Evolutionary conservation across 2,113 vertebrate species (phyloP), one percentile per base, ranked within the genome.

Genomic region (Corythaeola cristata): DNA sequence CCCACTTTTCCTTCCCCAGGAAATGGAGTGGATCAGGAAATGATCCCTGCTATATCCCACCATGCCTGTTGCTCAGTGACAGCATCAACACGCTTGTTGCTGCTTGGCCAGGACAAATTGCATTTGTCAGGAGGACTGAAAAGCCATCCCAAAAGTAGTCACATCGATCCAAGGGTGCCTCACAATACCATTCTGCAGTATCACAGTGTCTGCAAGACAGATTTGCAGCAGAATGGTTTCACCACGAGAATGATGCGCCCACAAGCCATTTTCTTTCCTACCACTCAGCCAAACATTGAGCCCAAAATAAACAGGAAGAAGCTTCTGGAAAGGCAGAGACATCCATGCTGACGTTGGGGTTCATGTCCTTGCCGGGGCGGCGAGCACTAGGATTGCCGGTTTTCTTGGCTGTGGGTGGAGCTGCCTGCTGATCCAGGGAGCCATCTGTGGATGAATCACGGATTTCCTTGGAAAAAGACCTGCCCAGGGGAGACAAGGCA

Each of bases 371-470:
- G 15, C 49, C 6, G 7, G 72, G 35, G 5, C 6, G 3, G 53
- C 1, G 9, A 47, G 45, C 3, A 0, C 35, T 69, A 58, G 49
- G 58, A 58, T 88, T 72, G 56, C 33, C 3, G 2, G 22, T n/a
- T 79, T 72, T 71, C n/a, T 75, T 62, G 60, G 45, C 83, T 89
- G n/a, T 85, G 95, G 89, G 89, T 94, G 86, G 89, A 94, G 50
- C 49, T 82, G 90, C 64, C 44, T 85, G 30, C 49, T 2, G 15
- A 82, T 94, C 84, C 90, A 94, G 74, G 35, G 67, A 95, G 76
- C 90, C 96, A 97, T 98, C 97, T 98, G 96, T 27, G 7, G 62
- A 94, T 98, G 96, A 98, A 94, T 97, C 97, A 98, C 1, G 1
- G 35, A 53, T 84, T 92, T 96, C 86, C 90, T 73, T 84, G 91